A percentile compares a stretch with the other conserved stretches of the same genome.
Evolutionary conservation across 2,888 invertebrate genomes (phyloP).

Genomic region (Eupelmus urozonus): DNA sequence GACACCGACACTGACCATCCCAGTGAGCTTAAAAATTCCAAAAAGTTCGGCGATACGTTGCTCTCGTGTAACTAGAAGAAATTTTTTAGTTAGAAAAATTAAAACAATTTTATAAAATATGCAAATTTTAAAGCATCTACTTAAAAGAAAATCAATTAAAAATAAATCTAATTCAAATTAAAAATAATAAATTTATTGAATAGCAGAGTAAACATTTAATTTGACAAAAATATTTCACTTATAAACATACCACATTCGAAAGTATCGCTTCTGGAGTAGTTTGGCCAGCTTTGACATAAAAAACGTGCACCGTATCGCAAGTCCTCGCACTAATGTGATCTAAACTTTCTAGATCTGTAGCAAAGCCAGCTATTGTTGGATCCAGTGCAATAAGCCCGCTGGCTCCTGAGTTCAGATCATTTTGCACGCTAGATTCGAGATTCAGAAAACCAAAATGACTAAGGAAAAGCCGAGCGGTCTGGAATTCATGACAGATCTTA

Average conservation of each 20-base stretch:
- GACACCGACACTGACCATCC: constrained; percentile 93
- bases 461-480: constrained; percentile 95
- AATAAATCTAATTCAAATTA: neutral
- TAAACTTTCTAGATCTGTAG: constrained; percentile 87
- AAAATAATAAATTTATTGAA: neutral
- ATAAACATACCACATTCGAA: constrained; percentile 82
- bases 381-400: constrained; percentile 86
- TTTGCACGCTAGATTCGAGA: constrained; percentile 75
- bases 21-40: constrained; percentile 82
- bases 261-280: constrained; percentile 88
- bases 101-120: neutral
- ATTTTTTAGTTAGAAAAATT: too few species aligned
- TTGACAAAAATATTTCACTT: too few species aligned
- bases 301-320: constrained; percentile 94
- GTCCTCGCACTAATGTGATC: constrained; percentile 93
- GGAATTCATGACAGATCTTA: constrained; percentile 92
- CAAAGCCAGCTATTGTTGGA: constrained; percentile 84
- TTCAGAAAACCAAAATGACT: constrained; percentile 95
- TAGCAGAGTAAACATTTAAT: too few species aligned
- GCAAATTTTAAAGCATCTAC: neutral
- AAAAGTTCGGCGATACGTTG: constrained; percentile 79
- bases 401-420: constrained; percentile 66
- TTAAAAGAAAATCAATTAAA: neutral
- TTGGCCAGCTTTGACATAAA: constrained; percentile 94
- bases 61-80: constrained; percentile 72